These are phyloP conservation scores for Lepeophtheirus salmonis DNA, from an alignment of 1,140 invertebrate species.

Conservation along the genomic window DNA sequence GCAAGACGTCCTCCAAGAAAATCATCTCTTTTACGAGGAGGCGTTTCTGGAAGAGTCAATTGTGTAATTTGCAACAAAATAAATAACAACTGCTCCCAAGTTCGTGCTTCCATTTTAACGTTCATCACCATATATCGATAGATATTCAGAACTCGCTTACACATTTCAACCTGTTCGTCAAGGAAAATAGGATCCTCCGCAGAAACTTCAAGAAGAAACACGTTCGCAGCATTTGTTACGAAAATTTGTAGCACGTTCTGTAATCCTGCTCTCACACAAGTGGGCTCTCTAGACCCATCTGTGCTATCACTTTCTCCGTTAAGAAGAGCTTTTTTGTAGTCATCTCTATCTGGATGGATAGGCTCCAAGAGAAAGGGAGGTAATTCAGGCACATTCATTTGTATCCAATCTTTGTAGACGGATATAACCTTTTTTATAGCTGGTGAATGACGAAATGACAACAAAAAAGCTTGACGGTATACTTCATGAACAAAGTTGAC, in stretches of 20 bases:
- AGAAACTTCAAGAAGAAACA: constrained; percentile 56
- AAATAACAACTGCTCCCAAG: constrained; percentile 56
- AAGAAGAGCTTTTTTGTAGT: neutral
- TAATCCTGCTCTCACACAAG: constrained; percentile 26
- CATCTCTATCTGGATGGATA: neutral
- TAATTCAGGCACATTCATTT: constrained; percentile 46
- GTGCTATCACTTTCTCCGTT: too few species aligned
- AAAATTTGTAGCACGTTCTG: constrained; percentile 80
- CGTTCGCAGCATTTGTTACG: constrained; percentile 83
- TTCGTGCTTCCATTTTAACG: constrained; percentile 50
- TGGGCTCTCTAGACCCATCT: neutral
- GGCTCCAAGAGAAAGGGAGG: constrained; percentile 18
- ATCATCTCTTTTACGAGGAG: constrained; percentile 49
- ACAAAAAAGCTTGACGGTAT: constrained; percentile 73
- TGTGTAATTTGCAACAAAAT: constrained; percentile 83
- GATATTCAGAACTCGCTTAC: constrained; percentile 86
- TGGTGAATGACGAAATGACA: constrained; percentile 66
- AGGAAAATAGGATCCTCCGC: constrained; percentile 34
- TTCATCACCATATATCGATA: constrained; percentile 96
- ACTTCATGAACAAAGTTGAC: constrained; percentile 87
- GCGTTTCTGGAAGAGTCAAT: constrained; percentile 54
- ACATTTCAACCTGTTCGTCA: constrained; percentile 86
- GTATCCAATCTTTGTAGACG: constrained; percentile 92
- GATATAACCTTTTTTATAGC: constrained; percentile 71
- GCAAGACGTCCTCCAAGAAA: constrained; percentile 62